Conservation (phyloP, 2,113 vertebrate genomes). For the Philantomba maxwellii region DNA sequence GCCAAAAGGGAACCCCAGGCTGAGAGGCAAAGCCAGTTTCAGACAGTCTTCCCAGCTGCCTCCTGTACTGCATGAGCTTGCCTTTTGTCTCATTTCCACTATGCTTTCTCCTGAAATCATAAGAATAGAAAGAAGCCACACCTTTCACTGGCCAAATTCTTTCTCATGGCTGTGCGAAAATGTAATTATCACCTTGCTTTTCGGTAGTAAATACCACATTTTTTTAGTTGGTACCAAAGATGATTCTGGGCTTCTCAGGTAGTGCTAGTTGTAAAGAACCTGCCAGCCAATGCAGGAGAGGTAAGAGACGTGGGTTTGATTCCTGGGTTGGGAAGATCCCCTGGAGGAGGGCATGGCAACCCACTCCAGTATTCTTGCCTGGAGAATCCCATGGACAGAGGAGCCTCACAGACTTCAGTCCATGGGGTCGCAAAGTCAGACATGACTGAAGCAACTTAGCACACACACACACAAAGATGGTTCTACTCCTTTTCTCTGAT, state of each 20-base stretch:
- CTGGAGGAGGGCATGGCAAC: background rate
- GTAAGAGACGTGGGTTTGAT: background rate
- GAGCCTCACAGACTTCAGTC: background rate
- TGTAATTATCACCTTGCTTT: background rate
- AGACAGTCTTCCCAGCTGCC: background rate
- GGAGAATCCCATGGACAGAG: background rate
- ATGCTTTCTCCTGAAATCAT: background rate
- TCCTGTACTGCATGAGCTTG: rapidly evolving
- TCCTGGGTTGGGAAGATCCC: background rate
- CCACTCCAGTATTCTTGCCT: background rate
- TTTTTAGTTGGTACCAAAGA: constrained; percentile 10
- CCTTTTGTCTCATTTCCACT: background rate
- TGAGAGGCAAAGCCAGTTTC: background rate
- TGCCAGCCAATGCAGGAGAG: background rate
- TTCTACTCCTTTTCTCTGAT: background rate
- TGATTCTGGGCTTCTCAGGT: background rate
- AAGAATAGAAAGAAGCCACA: background rate
- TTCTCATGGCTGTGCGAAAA: background rate
- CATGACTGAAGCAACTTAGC: background rate
- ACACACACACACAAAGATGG: background rate
- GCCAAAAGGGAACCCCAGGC: background rate
- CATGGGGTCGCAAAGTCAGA: background rate
- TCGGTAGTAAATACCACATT: background rate
- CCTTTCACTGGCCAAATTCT: background rate
- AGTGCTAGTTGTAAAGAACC: background rate